Conservation (phyloP, 2,888 invertebrate genomes). For the Trichogramma dendrolimi region DNA sequence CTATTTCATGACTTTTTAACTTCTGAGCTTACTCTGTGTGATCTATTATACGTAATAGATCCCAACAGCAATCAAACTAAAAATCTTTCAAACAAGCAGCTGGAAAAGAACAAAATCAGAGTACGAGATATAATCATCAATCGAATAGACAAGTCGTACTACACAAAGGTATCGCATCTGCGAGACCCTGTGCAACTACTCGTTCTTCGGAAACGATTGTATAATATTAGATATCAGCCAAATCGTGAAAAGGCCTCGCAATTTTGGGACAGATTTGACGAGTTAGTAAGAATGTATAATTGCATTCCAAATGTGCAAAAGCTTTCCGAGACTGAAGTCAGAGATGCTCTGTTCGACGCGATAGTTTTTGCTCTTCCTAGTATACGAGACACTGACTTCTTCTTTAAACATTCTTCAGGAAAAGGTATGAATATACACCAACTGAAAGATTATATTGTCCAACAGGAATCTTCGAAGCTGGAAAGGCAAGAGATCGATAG, state of each 20-base stretch:
- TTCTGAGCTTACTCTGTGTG: conserved; percentile 22
- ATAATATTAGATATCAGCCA: conserved; percentile 13
- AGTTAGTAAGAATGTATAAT: conserved; percentile 15
- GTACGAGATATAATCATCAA: conserved; percentile 23
- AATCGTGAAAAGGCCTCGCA: conserved; percentile 18
- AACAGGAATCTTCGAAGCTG: too few relatives aligned
- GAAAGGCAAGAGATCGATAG: too few relatives aligned
- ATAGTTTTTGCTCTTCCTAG: too few relatives aligned
- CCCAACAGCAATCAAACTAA: neutral
- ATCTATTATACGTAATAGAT: conserved; percentile 23
- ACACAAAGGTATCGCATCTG: neutral
- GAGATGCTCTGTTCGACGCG: too few relatives aligned
- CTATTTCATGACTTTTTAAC: conserved; percentile 24
- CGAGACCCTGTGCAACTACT: neutral
- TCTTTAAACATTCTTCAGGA: too few relatives aligned
- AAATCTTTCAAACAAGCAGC: conserved; percentile 3
- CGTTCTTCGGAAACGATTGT: conserved; percentile 8
- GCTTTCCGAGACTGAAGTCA: conserved; percentile 20
- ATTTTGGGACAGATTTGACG: conserved; percentile 19
- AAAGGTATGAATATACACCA: too few relatives aligned
- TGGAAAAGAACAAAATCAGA: conserved; percentile 17
- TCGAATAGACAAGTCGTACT: conserved; percentile 16
- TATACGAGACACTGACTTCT: too few relatives aligned
- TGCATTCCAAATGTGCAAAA: conserved; percentile 6
- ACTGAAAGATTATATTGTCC: too few relatives aligned